Evolutionary conservation across 2,797 vertebrate species (phyloP).

Genomic region (Lacerta viridis): DNA sequence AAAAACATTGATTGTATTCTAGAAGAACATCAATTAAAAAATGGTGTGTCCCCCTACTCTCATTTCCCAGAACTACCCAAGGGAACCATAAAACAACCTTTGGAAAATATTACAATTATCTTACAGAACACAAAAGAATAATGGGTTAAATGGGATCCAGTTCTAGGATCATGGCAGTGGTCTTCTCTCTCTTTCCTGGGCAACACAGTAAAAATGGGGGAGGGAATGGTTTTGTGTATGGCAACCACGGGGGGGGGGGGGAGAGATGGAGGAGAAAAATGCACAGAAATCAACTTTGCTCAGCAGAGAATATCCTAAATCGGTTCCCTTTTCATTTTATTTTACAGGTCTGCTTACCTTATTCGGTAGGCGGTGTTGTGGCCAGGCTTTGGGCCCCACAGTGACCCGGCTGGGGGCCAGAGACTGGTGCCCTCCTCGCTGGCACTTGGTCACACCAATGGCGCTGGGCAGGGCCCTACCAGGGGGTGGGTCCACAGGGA

Average conservation of each 20-base stretch:
- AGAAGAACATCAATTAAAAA: not conserved
- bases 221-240: not conserved
- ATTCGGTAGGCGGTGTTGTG: too few species aligned
- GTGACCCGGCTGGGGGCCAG: too few species aligned
- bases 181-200: not conserved
- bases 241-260: too few species aligned
- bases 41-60: not conserved
- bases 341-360: too few species aligned
- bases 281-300: not conserved
- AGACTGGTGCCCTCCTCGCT: too few species aligned
- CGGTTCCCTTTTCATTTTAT: not conserved
- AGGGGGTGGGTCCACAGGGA: too few species aligned
- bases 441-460: too few species aligned
- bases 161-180: not conserved
- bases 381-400: too few species aligned
- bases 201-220: not conserved
- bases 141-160: not conserved
- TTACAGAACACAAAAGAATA: not conserved
- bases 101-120: not conserved
- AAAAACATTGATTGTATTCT: not conserved
- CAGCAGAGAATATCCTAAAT: not conserved
- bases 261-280: not conserved
- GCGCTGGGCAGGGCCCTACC: too few species aligned
- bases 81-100: not conserved
- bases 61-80: not conserved